Evolutionary conservation across 2,113 vertebrate genomes (phyloP), one percentile per base, ranked within the genome.

Genomic region (Cyanoramphus novaezelandiae): DNA sequence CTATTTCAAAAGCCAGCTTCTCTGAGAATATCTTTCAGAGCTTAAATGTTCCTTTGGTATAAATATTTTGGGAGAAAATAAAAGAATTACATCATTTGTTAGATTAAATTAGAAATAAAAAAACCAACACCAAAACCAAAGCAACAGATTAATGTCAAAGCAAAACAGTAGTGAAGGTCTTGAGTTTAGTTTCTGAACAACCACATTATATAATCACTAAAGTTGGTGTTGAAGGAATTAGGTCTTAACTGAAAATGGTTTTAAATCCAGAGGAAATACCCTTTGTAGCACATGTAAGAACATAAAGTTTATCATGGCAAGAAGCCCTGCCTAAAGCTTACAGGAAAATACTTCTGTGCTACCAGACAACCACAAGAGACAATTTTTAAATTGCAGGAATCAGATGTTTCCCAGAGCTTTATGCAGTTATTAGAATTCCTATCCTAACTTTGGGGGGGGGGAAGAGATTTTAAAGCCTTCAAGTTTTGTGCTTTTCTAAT

Each of bases 331-430:
- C 76, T 77, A 92, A 82, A 91, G 62, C 77, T 93, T 79, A 72
- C 59, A 94, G 62, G 82, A 92, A 89, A 96, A 72, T 85, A 70
- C 86, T 94, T 92, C 91, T 84, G 31, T 82, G 83, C 81, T 94
- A 94, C 91, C 83, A 97, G 96, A 95, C 83, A 93, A 93, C 92
- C 95, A 82, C 91, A 95, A 93, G 83, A 97, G 93, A 96, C 83
- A 76, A 82, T 75, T 93, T 82, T 84, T 27, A 93, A 91, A 20
- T 76, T 85, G 41, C 83, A 85, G 93, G 92, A 92, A 95, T 76
- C 79, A 46, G 77, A 93, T 72, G 62, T 76, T 95, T 94, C 81
- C 81, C 57, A 25, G 60, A 91, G 65, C 20, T 82, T 88, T 69
- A 24, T 65, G 29, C 43, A 74, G 43, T 46, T 80, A 57, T 69